These are phyloP conservation scores for Stomorhina lunata DNA, from an alignment of 2,888 invertebrate genomes.

Conservation along the genomic window DNA sequence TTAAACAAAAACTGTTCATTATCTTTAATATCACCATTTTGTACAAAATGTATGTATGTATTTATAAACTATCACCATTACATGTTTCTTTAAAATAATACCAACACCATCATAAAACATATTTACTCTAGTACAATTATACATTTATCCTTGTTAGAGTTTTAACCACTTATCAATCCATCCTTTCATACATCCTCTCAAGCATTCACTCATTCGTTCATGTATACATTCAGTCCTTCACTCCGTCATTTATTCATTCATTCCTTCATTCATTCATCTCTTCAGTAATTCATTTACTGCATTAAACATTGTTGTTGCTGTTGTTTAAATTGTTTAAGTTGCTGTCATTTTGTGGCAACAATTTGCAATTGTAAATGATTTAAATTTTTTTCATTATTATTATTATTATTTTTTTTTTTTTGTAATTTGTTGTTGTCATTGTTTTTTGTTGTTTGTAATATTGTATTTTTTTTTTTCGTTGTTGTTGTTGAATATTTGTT, in stretches of 20 bases:
- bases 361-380: slow-evolving; percentile 57
- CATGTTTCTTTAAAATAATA: not conserved
- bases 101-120: not conserved
- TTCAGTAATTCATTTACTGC: slow-evolving; percentile 45
- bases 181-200: too few species aligned
- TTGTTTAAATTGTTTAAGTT: slow-evolving; percentile 44
- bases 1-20: too few species aligned
- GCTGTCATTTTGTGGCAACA: slow-evolving; percentile 54
- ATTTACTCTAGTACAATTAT: slow-evolving; percentile 19
- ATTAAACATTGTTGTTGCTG: slow-evolving; percentile 54
- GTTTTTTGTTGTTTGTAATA: slow-evolving; percentile 48
- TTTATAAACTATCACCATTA: not conserved
- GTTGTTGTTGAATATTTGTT: slow-evolving; percentile 61
- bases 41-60: not conserved
- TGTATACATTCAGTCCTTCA: slow-evolving; percentile 34
- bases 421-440: slow-evolving; percentile 67
- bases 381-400: slow-evolving; percentile 57
- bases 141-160: slow-evolving; percentile 42
- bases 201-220: slow-evolving; percentile 9
- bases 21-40: too few species aligned
- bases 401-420: slow-evolving; percentile 64
- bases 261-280: slow-evolving; percentile 42
- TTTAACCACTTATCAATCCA: slow-evolving; percentile 33
- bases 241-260: not conserved
- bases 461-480: too few species aligned